Evolutionary conservation across 2,888 invertebrate species (phyloP).

Genomic region (Biston stratarius): DNA sequence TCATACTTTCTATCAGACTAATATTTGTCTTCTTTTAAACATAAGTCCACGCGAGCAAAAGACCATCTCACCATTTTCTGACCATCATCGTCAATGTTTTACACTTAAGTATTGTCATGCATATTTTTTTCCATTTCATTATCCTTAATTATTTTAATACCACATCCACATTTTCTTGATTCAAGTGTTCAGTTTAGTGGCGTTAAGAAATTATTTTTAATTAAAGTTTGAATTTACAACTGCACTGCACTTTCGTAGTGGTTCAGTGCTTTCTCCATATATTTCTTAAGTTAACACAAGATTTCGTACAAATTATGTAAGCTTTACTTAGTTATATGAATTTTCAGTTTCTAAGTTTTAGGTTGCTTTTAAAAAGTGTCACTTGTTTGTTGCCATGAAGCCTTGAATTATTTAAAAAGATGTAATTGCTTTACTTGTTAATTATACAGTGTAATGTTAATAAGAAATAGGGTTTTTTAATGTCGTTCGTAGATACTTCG

Average conservation of each 20-base stretch:
- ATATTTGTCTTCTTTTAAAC: too few species aligned
- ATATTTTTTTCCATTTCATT: too few species aligned
- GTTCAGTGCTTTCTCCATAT: slow-evolving; percentile 24
- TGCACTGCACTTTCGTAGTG: slow-evolving; percentile 24
- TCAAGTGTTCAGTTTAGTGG: slow-evolving; percentile 24
- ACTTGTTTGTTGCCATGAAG: too few species aligned
- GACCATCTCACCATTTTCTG: too few species aligned
- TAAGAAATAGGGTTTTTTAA: too few species aligned
- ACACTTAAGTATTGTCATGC: too few species aligned
- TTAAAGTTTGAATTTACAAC: slow-evolving; percentile 45
- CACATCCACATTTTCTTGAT: slow-evolving; percentile 21
- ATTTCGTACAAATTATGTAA: neutral
- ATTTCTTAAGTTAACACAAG: neutral
- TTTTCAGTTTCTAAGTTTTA: neutral
- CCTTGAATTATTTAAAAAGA: too few species aligned
- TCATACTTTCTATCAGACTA: too few species aligned
- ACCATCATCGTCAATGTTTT: too few species aligned
- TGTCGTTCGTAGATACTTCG: neutral
- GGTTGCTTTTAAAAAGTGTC: neutral
- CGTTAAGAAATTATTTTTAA: slow-evolving; percentile 44
- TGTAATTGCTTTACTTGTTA: too few species aligned
- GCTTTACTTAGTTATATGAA: neutral
- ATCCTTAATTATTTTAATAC: neutral
- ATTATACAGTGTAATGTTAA: too few species aligned
- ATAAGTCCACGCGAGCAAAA: too few species aligned